These are phyloP conservation scores for Platyura marginata DNA, from an alignment of 1,140 invertebrate genomes.

Conservation along the genomic window DNA sequence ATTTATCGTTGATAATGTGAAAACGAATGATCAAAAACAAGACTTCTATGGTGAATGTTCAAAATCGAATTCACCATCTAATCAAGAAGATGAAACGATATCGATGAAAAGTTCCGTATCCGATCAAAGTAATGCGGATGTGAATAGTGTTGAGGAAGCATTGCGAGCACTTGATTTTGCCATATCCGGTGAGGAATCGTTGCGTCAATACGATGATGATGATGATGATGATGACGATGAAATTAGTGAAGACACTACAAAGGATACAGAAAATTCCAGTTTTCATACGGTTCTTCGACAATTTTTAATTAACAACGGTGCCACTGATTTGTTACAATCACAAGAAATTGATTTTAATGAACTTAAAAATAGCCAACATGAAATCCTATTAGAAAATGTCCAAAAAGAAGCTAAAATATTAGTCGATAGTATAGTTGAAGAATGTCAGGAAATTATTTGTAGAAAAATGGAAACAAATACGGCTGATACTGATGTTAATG, in stretches of 20 bases:
- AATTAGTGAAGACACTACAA: neutral
- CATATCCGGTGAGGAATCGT: constrained; percentile 1
- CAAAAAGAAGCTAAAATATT: constrained; percentile 1
- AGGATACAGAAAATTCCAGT: too few relatives aligned
- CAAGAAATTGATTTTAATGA: too few relatives aligned
- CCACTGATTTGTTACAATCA: too few relatives aligned
- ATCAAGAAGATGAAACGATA: neutral
- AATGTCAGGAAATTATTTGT: too few relatives aligned
- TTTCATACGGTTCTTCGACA: too few relatives aligned
- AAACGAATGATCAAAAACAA: neutral
- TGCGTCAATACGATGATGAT: neutral
- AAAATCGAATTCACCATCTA: neutral
- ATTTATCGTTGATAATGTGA: neutral
- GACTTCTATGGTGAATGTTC: neutral
- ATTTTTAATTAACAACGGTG: too few relatives aligned
- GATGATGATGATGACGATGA: constrained; percentile 1
- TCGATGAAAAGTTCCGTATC: neutral
- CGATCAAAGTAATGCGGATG: neutral
- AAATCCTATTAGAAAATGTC: neutral
- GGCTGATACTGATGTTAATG: too few relatives aligned
- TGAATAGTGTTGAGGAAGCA: constrained; percentile 5
- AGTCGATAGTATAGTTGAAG: constrained; percentile 1
- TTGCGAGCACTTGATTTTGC: constrained; percentile 4
- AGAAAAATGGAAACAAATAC: too few relatives aligned
- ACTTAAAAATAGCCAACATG: too few relatives aligned